Base-by-base conservation (phyloP, 2,888 invertebrate genomes). In the Drymonia ruficornis region DNA sequence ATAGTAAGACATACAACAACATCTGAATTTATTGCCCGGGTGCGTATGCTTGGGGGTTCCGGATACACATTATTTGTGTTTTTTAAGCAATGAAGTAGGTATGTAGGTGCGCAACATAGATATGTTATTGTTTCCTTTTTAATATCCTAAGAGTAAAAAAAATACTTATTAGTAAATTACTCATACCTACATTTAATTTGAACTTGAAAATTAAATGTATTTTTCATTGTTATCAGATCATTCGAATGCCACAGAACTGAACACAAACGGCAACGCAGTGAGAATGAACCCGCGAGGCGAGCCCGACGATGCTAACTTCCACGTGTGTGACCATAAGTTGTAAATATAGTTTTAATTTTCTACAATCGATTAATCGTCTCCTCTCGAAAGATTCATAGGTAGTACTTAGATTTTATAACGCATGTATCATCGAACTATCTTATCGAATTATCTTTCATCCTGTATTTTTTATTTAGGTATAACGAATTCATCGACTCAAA, bases 191-290 rank as follows among this genome's bases (percentile, higher is more conserved):
- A 40, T 40, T 23, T 23, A 23, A 4, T 23, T 23, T 23, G 23
- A 23, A 4, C 23, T 23, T 23, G 23, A 23, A 23, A 23, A 23
- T 23, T 23, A 23, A 23, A 23, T 23, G 7, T 7, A 31, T 31
- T 11, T 31, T 31, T 18, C 15, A 11, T 18, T 18, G 42, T 19
- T 9, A 42, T 18, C 84, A 88, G 88, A 84, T 64, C 72, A 81
- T 64, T 86, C 86, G 44, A 86, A 86, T 61, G 83, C 80, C 23
- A 81, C 83, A 42, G 83, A 87, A 73, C 70, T 86, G 64, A 65
- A 83, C 47, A 80, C 70, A 8, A 87, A 87, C 57, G 86, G 87
- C 44, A 86, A 83, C 45, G 70, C 69, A 50, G 77, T 87, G 53
- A 76, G 80, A 58, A 81, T 85, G 80, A 83, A 88, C 56, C 86